Evolutionary conservation across 2,113 vertebrate species (phyloP), one percentile per base, ranked within the genome.

Genomic region (Erythrolamprus reginae): DNA sequence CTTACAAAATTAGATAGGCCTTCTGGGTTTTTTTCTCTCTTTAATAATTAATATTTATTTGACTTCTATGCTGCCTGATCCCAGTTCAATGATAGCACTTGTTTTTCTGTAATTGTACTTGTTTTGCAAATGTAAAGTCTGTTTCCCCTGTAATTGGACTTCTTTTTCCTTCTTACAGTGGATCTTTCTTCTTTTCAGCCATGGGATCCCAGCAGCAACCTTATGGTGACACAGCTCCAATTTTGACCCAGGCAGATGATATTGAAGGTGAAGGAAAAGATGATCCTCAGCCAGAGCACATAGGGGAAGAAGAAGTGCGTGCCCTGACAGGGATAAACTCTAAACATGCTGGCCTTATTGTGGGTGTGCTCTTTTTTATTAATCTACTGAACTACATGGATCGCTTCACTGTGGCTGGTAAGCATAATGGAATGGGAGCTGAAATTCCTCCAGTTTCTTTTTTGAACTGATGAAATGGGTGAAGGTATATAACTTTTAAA

Each of bases 381-480:
- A 99, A 99, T 94, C 97, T 99, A 51, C 97, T 99, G 85, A 99
- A 99, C 96, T 99, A 99, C 97, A 99, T 99, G 98, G 98, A 99
- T 96, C 95, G 98, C 82, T 99, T 99, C 96, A 99, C 98, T 0
- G 98, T 99, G 93, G 98, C 98, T 52, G 98, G 98, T 98, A 56
- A 89, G 38, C 23, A 10, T 10, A 2, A 3, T 10, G 10, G 10
- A n/a, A 26, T 17, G 23, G 28, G 50, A 23, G 26, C 33, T 82
- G 56, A 33, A 24, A 8, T 19, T 38, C 10, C 10, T 58, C 28
- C 6, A 3, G 28, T 52, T 28, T 65, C 1, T 48, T 33, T 24
- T 23, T 38, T 15, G 1, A 52, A 28, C 3, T 28, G 5, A 38
- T 55, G 6, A 10, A 33, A 5, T 10, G 13, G 50, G 5, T 47